Conservation (phyloP, 1,140 invertebrate species). For the Paraescarpia echinospica region DNA sequence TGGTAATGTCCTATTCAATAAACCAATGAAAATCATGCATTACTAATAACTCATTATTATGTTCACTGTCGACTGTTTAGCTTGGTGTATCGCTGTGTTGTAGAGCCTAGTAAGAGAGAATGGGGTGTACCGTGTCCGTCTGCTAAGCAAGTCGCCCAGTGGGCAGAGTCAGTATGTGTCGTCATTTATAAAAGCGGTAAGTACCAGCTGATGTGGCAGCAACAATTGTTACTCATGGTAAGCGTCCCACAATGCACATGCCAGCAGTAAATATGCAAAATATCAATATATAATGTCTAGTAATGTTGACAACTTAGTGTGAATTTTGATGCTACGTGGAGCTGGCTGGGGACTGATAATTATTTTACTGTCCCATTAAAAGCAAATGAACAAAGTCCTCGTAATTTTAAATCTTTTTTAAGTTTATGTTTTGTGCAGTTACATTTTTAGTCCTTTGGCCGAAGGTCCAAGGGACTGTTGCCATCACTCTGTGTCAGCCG, state of each 20-base stretch:
- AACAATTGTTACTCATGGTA: background rate
- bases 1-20: slow-evolving; percentile 30
- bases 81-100: slow-evolving; percentile 39
- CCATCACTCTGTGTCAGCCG: too few relatives aligned
- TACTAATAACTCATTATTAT: slow-evolving; percentile 22
- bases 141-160: slow-evolving; percentile 66
- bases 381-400: background rate
- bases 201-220: slow-evolving; percentile 35
- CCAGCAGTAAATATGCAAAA: background rate
- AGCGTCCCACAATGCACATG: background rate
- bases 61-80: background rate
- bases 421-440: background rate
- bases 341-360: background rate
- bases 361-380: background rate
- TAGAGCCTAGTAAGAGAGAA: slow-evolving; percentile 69
- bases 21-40: slow-evolving; percentile 26
- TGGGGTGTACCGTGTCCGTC: slow-evolving; percentile 76
- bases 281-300: background rate
- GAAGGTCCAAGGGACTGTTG: too few relatives aligned
- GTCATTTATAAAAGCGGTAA: slow-evolving; percentile 79
- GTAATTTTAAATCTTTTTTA: background rate
- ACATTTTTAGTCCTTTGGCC: background rate
- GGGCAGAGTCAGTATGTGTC: slow-evolving; percentile 67
- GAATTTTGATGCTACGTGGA: background rate
- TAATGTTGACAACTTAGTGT: background rate